Evolutionary conservation across 1,140 invertebrate species (phyloP).

Genomic region (Neomicropteryx cornuta): DNA sequence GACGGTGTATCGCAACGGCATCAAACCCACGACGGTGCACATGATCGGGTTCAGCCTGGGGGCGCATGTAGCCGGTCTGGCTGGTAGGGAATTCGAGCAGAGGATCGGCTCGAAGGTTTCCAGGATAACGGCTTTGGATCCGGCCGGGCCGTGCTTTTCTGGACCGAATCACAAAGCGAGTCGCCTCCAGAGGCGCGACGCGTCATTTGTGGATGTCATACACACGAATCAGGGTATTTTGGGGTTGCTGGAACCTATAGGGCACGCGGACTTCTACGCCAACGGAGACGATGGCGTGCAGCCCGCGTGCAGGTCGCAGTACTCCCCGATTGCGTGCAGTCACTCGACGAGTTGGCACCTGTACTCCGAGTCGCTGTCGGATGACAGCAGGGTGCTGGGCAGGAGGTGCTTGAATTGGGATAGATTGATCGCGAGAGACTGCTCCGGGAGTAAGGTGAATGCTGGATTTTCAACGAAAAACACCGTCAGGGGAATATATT

Average conservation of each 20-base stretch:
- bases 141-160: slow-evolving; percentile 53
- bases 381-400: slow-evolving; percentile 16
- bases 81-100: slow-evolving; percentile 50
- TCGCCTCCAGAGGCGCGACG: slow-evolving; percentile 30
- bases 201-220: slow-evolving; percentile 36
- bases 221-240: slow-evolving; percentile 34
- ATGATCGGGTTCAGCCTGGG: slow-evolving; percentile 70
- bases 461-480: slow-evolving; percentile 21
- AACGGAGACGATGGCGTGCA: slow-evolving; percentile 23
- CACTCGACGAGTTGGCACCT: slow-evolving; percentile 25
- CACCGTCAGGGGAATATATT: slow-evolving; percentile 19
- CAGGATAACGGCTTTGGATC: slow-evolving; percentile 64
- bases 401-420: slow-evolving; percentile 20
- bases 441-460: slow-evolving; percentile 19
- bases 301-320: slow-evolving; percentile 21
- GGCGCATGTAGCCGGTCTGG: slow-evolving; percentile 63
- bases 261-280: slow-evolving; percentile 27
- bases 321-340: slow-evolving; percentile 23
- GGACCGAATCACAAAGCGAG: slow-evolving; percentile 19
- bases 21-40: slow-evolving; percentile 42
- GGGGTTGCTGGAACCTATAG: slow-evolving; percentile 29
- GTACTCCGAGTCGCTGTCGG: slow-evolving; percentile 20
- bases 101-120: slow-evolving; percentile 44
- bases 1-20: slow-evolving; percentile 22
- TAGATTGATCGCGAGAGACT: slow-evolving; percentile 17